Percentiles rank a stretch among this genome's conserved stretches.
These are phyloP conservation scores for Ophioninae sp. DNA, from an alignment of 2,888 invertebrate genomes.

Conservation along the genomic window DNA sequence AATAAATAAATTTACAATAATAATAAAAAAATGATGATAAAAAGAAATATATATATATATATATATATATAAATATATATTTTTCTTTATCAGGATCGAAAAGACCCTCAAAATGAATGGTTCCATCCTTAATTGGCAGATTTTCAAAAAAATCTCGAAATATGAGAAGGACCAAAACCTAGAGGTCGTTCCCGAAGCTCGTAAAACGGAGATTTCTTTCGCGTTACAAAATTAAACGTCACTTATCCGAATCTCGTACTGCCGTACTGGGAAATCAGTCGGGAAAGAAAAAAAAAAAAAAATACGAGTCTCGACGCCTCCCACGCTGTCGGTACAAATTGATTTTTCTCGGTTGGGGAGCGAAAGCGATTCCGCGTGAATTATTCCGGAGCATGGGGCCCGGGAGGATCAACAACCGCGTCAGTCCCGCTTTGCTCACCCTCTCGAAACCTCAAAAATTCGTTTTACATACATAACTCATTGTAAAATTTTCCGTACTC, in stretches of 20 bases:
- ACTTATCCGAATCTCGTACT: not conserved
- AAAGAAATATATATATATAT: too few relatives aligned
- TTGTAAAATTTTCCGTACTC: not conserved
- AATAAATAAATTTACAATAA: too few relatives aligned
- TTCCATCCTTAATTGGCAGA: too few relatives aligned
- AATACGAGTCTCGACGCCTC: not conserved
- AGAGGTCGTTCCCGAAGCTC: not conserved
- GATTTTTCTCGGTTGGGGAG: not conserved
- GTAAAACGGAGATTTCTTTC: not conserved
- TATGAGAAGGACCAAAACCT: too few relatives aligned
- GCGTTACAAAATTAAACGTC: not conserved
- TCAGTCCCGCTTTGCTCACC: not conserved
- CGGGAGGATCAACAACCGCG: not conserved
- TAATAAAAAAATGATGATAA: too few relatives aligned
- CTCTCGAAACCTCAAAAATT: not conserved
- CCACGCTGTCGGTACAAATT: not conserved
- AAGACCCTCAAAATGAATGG: too few relatives aligned
- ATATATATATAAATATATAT: too few relatives aligned
- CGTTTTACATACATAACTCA: conserved; percentile 8
- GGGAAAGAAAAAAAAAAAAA: not conserved
- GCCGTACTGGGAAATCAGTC: not conserved
- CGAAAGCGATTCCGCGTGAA: not conserved
- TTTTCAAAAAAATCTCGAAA: too few relatives aligned
- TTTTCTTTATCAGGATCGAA: too few relatives aligned
- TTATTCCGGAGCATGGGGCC: not conserved